phyloP scores from a whole-genome alignment of 2,797 vertebrate genomes.

The Podarcis siculus region DNA sequence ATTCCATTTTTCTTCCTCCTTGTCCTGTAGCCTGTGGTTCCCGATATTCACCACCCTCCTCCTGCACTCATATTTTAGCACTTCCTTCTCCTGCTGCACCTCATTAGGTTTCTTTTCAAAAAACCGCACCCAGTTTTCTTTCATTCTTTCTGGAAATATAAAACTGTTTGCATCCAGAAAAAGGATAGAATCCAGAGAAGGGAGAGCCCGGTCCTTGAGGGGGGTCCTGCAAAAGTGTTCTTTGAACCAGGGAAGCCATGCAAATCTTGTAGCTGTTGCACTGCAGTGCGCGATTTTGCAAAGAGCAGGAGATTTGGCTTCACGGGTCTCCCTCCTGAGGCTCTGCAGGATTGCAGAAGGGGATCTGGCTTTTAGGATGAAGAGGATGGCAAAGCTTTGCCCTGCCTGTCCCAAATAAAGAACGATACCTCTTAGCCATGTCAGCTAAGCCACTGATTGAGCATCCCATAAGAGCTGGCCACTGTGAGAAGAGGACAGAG shows the following conservation, averaged over 20 bases:
- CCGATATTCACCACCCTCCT: not conserved
- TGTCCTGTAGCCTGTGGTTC: not conserved
- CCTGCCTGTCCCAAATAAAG: not conserved
- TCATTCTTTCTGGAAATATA: conserved; percentile 26
- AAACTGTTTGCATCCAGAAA: conserved; percentile 31
- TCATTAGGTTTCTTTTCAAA: conserved; percentile 16
- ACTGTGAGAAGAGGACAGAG: no score
- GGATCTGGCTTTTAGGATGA: not conserved
- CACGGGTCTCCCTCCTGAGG: no score
- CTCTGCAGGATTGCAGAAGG: not conserved
- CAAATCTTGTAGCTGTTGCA: not conserved
- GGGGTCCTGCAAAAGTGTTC: not conserved
- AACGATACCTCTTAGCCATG: no score
- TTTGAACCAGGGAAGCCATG: no score
- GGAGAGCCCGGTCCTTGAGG: no score
- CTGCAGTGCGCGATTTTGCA: not conserved
- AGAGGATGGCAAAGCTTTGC: not conserved
- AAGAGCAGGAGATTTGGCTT: no score
- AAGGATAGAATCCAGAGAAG: not conserved
- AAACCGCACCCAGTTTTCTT: not conserved
- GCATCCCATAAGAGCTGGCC: no score
- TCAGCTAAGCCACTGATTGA: not conserved
- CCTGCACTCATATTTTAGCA: conserved; percentile 9
- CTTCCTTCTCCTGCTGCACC: conserved; percentile 14
- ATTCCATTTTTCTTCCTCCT: conserved; percentile 9